Percentiles rank a stretch among this genome's conserved stretches.
phyloP scores from a whole-genome alignment of 2,797 vertebrate species.

The Rhincodon typus region DNA sequence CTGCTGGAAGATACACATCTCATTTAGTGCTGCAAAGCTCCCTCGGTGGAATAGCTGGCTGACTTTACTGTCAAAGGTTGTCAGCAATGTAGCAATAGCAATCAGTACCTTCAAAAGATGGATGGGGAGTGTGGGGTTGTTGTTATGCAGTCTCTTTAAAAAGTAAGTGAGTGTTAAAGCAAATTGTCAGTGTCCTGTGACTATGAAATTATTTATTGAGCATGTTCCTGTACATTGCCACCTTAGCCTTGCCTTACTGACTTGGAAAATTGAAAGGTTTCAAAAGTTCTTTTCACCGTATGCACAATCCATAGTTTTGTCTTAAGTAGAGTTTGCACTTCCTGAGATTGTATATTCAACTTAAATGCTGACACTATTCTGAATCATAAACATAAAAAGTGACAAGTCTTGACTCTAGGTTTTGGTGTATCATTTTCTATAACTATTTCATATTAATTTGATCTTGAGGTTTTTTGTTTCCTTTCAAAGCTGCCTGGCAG shows the following conservation, averaged over 20 bases:
- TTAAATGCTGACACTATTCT: background rate
- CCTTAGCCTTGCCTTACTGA: background rate
- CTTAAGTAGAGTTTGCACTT: background rate
- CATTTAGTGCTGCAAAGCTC: too few species aligned
- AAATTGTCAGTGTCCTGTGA: background rate
- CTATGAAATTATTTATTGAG: background rate
- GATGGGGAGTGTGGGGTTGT: background rate
- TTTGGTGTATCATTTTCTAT: background rate
- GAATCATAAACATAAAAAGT: background rate
- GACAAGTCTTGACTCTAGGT: background rate
- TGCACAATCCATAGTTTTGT: background rate
- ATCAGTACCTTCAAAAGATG: background rate
- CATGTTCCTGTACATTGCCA: background rate
- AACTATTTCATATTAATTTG: constrained; percentile 40
- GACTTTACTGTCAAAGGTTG: too few species aligned
- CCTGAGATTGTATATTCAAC: background rate
- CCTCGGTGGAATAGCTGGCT: too few species aligned
- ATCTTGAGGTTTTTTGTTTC: constrained; percentile 1
- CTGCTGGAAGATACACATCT: too few species aligned
- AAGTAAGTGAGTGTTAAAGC: background rate
- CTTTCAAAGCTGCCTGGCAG: constrained; percentile 81
- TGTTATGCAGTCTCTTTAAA: background rate
- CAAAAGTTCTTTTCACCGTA: background rate
- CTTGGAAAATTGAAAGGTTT: background rate
- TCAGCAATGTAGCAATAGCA: background rate